A percentile compares a stretch with the other conserved stretches of the same genome.
Conservation (phyloP, 2,113 vertebrate species). For the Ginglymostoma cirratum region DNA sequence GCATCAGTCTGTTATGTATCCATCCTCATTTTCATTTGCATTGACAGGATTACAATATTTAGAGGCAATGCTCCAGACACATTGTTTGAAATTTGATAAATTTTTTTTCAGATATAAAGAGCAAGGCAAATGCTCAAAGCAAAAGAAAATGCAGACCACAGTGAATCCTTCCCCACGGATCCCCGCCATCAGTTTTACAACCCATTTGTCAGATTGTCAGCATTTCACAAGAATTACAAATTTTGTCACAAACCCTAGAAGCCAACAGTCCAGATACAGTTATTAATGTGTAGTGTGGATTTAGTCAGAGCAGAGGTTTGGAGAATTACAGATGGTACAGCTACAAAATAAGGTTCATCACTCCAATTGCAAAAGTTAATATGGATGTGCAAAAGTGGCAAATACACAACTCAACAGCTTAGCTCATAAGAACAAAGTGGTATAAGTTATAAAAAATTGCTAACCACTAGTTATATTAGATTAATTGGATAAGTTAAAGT, state of each 20-base stretch:
- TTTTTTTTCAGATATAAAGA: not conserved
- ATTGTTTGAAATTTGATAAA: not conserved
- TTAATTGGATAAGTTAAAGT: too few species aligned
- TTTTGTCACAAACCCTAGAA: not conserved
- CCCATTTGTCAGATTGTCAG: not conserved
- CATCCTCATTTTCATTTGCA: not conserved
- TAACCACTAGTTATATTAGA: not conserved
- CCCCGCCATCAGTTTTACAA: not conserved
- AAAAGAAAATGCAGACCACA: not conserved
- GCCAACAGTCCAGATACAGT: not conserved
- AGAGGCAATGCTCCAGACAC: not conserved
- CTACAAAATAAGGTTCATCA: not conserved
- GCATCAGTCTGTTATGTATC: not conserved
- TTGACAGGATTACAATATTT: not conserved
- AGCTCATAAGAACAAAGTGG: not conserved
- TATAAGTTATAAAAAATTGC: slow-evolving; percentile 1
- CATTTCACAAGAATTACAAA: not conserved
- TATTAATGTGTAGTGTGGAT: not conserved
- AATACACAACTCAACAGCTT: not conserved
- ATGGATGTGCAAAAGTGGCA: not conserved
- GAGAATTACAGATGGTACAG: not conserved
- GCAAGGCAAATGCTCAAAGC: not conserved
- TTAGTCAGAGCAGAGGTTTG: not conserved
- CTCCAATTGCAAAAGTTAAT: not conserved
- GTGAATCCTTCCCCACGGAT: not conserved